phyloP scores from a whole-genome alignment of 1,140 invertebrate species.

The Coenobita brevimanus region DNA sequence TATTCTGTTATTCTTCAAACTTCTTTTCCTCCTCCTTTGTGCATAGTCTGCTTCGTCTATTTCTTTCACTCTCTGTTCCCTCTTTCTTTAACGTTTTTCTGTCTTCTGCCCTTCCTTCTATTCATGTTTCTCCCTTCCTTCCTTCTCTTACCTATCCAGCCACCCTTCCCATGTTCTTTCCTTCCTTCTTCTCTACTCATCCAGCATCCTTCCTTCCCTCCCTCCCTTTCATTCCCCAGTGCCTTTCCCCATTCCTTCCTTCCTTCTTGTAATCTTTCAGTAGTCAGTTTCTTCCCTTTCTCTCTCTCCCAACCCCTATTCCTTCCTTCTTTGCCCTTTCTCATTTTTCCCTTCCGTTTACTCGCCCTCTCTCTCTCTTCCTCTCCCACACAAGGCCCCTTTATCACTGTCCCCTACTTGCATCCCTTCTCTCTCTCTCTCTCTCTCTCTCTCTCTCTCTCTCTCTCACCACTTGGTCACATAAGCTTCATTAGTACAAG shows the following conservation, averaged over 20 bases:
- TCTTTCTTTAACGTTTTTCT: neutral
- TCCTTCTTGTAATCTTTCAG: neutral
- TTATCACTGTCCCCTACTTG: neutral
- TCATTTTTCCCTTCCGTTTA: neutral
- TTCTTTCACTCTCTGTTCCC: neutral
- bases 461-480: neutral
- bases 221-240: neutral
- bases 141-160: neutral
- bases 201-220: neutral
- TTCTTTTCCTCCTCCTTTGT: neutral
- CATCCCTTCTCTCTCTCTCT: neutral
- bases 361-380: neutral
- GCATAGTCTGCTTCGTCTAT: neutral
- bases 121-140: neutral
- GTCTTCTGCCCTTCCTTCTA: neutral
- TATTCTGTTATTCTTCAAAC: too few relatives aligned
- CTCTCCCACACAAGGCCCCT: neutral
- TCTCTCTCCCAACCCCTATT: neutral
- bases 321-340: neutral
- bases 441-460: neutral
- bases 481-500: too few relatives aligned
- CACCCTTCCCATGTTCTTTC: too few relatives aligned
- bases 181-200: neutral
- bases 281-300: neutral
- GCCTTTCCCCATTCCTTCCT: neutral